phyloP scores from a whole-genome alignment of 2,888 invertebrate genomes.

The Melanargia galathea region DNA sequence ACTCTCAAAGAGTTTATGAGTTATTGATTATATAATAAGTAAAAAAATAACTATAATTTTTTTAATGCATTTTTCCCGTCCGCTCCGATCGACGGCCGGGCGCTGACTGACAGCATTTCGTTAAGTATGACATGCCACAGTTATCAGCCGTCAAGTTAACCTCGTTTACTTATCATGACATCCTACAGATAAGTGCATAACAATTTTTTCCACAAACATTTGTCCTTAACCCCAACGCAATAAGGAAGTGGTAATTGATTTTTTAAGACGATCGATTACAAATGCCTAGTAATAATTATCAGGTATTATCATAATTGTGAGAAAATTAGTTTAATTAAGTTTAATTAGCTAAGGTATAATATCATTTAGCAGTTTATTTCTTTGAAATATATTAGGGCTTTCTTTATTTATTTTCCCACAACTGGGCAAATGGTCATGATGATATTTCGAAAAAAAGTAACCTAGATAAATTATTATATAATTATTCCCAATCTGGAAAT shows the following conservation, averaged over 20 bases:
- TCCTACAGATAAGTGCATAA: constrained; percentile 46
- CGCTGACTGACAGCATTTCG: constrained; percentile 37
- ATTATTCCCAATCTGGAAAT: too few relatives aligned
- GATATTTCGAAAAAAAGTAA: too few relatives aligned
- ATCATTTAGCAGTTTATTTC: neutral
- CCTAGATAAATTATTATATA: too few relatives aligned
- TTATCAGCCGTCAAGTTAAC: constrained; percentile 44
- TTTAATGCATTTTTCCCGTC: constrained; percentile 42
- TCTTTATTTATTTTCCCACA: too few relatives aligned
- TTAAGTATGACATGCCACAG: constrained; percentile 52
- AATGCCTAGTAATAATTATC: too few relatives aligned
- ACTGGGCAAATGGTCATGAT: too few relatives aligned
- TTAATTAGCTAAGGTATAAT: neutral
- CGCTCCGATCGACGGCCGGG: constrained; percentile 49
- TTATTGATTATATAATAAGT: too few relatives aligned
- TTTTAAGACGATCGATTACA: constrained; percentile 33
- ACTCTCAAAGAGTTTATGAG: too few relatives aligned
- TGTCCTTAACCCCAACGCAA: constrained; percentile 25
- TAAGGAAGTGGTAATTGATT: constrained; percentile 30
- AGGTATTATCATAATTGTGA: constrained; percentile 31
- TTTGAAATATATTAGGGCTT: too few relatives aligned
- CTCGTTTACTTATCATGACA: constrained; percentile 57
- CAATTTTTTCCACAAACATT: constrained; percentile 27
- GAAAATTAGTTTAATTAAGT: neutral
- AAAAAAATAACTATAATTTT: too few relatives aligned